phyloP scores from a whole-genome alignment of 2,797 vertebrate genomes.

The Clarias platycephalus region DNA sequence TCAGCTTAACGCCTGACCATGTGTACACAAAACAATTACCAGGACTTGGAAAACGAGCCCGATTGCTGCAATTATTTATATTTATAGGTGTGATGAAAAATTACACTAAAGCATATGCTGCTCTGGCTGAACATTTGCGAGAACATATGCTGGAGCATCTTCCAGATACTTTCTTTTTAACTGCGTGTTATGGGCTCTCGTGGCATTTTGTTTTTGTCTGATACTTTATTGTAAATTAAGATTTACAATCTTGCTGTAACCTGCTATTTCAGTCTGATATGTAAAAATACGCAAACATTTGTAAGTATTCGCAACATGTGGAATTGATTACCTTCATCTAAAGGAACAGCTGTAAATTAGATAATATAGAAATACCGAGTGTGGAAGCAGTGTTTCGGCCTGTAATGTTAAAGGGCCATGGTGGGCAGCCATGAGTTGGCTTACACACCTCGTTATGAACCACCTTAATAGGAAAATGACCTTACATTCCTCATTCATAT shows the following conservation, averaged over 20 bases:
- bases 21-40: neutral
- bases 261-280: neutral
- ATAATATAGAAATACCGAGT: neutral
- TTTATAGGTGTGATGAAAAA: slow-evolving; percentile 7
- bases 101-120: slow-evolving; percentile 13
- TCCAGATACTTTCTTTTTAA: slow-evolving; percentile 10
- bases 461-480: too few species aligned
- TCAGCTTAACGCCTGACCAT: neutral
- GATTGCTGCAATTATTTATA: neutral
- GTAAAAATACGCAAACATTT: neutral
- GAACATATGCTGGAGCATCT: slow-evolving; percentile 29
- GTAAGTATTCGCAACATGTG: neutral
- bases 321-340: too few species aligned
- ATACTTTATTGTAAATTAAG: slow-evolving; percentile 10
- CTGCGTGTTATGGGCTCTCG: neutral
- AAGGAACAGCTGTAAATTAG: neutral
- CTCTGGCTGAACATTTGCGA: slow-evolving; percentile 12
- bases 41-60: neutral
- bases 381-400: too few species aligned
- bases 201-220: neutral
- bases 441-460: too few species aligned
- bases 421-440: too few species aligned
- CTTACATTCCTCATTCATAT: too few species aligned
- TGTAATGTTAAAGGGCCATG: too few species aligned
- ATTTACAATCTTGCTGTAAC: neutral